Base-by-base conservation (phyloP, 2,797 vertebrate genomes). In the Eulemur rubriventer region DNA sequence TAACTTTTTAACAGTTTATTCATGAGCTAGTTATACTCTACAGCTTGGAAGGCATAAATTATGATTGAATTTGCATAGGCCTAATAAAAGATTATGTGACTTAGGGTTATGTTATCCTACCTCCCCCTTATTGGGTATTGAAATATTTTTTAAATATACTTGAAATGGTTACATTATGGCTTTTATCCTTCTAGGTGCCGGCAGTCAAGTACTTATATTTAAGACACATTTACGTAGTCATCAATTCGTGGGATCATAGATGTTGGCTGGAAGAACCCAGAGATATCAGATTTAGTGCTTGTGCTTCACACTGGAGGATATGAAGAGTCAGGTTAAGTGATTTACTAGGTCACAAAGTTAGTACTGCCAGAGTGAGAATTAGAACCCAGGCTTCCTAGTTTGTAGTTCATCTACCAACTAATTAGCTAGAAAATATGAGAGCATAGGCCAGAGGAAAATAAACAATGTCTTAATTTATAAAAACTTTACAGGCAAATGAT, bases 1-100 rank as follows among this genome's bases (percentile, higher is more conserved):
- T 26, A 87, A 73, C 33, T 69, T 63, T 94, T 93, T n/a, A 76
- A 95, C 50, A 83, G 33, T 61, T 96, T 90, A n/a, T 84, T 76
- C 50, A 84, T 73, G 22, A 91, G 26, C 26, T 89, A 79, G 52
- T 30, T 70, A 18, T 69, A 70, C 28, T 92, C 6, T 78, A 7
- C 14, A 82, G 55, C 13, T 70, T 46, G 10, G 35, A 87, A 95
- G 46, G 12, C 82, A 38, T 59, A 76, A 33, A 83, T 81, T 81
- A 84, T 84, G 80, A 84, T 72, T 89, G 72, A 26, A n/a, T 82
- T 81, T 96, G 30, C 26, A 46, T 18, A 78, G 35, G 35, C 70
- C 41, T 81, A 81, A 63, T 96, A 75, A 57, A 89, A 95, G 70
- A 57, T 30, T 30, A 10, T 67, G n/a, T 81, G 55, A 35, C 2